Evolutionary conservation across 2,888 invertebrate species (phyloP).

Genomic region (Cacoxenus indagator): DNA sequence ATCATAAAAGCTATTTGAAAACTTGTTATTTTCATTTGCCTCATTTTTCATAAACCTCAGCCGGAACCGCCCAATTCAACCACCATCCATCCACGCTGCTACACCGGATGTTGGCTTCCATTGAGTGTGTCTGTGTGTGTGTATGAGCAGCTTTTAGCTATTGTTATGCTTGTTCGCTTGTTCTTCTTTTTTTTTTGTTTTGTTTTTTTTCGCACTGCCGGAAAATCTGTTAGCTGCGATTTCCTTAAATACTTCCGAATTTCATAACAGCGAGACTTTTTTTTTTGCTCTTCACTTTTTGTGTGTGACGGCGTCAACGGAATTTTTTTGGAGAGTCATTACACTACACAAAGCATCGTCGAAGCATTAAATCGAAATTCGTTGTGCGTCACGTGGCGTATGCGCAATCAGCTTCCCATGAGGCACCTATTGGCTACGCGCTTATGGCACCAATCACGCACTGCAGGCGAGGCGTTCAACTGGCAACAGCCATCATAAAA

Average conservation of each 20-base stretch:
- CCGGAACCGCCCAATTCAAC: slow-evolving; percentile 13
- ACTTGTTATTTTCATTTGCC: slow-evolving; percentile 31
- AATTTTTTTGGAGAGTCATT: neutral
- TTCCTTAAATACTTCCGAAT: slow-evolving; percentile 64
- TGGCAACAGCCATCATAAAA: neutral
- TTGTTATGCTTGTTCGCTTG: neutral
- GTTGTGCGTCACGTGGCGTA: neutral
- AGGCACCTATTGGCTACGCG: neutral
- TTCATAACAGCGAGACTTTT: slow-evolving; percentile 51
- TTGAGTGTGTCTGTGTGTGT: neutral
- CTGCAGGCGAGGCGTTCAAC: neutral
- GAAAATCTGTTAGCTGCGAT: slow-evolving; percentile 59
- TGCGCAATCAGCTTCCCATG: neutral
- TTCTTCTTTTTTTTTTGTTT: neutral
- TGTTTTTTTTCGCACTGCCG: neutral
- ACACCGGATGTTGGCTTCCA: neutral
- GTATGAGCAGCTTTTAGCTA: neutral
- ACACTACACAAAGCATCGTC: neutral
- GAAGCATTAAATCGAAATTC: neutral
- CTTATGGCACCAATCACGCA: neutral
- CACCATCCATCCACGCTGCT: slow-evolving; percentile 12
- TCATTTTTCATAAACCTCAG: slow-evolving; percentile 23
- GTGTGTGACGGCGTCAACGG: slow-evolving; percentile 1
- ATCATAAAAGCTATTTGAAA: slow-evolving; percentile 46
- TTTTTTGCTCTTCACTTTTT: slow-evolving; percentile 9